phyloP scores from a whole-genome alignment of 2,113 vertebrate genomes.

The Bettongia penicillata region DNA sequence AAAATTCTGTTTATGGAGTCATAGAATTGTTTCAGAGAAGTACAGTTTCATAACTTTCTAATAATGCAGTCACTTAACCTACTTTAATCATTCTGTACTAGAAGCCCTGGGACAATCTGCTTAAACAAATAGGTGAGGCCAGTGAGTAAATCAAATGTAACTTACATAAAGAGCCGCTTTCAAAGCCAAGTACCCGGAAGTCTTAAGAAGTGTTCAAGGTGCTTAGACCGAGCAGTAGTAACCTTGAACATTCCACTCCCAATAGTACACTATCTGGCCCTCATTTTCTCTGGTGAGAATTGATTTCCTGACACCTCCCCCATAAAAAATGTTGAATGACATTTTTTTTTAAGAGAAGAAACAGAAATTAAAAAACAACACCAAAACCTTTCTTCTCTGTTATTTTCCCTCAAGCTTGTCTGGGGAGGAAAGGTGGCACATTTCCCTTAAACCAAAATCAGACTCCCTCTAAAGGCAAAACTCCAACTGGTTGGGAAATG shows the following conservation, averaged over 20 bases:
- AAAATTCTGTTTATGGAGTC: background rate
- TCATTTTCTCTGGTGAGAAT: background rate
- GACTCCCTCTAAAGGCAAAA: slow-evolving; percentile 23
- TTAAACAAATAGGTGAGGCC: background rate
- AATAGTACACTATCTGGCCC: background rate
- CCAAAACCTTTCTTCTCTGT: slow-evolving; percentile 35
- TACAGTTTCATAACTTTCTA: background rate
- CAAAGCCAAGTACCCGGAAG: background rate
- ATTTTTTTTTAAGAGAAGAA: background rate
- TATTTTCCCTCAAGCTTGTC: background rate
- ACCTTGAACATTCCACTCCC: background rate
- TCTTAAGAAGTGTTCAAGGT: background rate
- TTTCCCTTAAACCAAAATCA: slow-evolving; percentile 49
- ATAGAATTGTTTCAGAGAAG: background rate
- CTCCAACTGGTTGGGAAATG: slow-evolving; percentile 31
- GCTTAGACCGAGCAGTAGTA: background rate
- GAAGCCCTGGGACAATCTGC: background rate
- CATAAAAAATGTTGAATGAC: background rate
- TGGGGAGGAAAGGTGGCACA: background rate
- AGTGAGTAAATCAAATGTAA: background rate
- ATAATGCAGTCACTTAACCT: background rate
- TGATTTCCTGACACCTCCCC: background rate
- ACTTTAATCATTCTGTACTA: background rate
- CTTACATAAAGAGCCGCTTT: background rate
- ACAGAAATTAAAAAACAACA: background rate